Conservation (phyloP, 2,888 invertebrate genomes). For the Aethes cnicana region DNA sequence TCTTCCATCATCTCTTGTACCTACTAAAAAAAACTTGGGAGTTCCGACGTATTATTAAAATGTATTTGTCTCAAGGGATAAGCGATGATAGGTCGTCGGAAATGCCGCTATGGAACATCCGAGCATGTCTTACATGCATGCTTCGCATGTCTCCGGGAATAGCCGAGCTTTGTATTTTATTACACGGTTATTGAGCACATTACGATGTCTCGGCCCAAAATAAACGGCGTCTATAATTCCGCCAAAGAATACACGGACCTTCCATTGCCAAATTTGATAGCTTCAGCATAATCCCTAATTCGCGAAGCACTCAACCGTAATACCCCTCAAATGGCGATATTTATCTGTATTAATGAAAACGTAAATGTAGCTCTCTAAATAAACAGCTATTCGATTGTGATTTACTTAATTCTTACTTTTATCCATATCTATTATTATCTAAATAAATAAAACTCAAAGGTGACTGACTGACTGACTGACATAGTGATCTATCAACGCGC, state of each 20-base stretch:
- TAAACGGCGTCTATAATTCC: constrained; percentile 32
- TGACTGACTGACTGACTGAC: no score
- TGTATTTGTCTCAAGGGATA: constrained; percentile 11
- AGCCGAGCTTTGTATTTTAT: constrained; percentile 32
- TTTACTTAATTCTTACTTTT: no score
- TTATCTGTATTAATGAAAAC: constrained; percentile 1
- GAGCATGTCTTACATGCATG: constrained; percentile 20
- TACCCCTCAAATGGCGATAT: constrained; percentile 6
- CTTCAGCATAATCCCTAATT: constrained; percentile 19
- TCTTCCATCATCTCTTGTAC: no score
- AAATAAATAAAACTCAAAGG: no score
- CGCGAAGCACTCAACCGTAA: constrained; percentile 8
- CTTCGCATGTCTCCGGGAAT: no score
- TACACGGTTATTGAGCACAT: constrained; percentile 39
- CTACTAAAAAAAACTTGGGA: constrained; percentile 1
- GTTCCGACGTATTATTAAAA: constrained; percentile 9
- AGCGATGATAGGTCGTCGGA: not conserved
- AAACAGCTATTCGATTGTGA: not conserved
- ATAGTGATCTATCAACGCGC: no score
- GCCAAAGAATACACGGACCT: constrained; percentile 4
- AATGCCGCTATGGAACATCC: constrained; percentile 4
- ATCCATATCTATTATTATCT: no score
- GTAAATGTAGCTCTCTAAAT: not conserved
- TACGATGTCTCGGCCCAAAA: constrained; percentile 34
- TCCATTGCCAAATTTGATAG: constrained; percentile 14